phyloP scores from a whole-genome alignment of 2,888 invertebrate genomes.

The Dexiosoma caninum region DNA sequence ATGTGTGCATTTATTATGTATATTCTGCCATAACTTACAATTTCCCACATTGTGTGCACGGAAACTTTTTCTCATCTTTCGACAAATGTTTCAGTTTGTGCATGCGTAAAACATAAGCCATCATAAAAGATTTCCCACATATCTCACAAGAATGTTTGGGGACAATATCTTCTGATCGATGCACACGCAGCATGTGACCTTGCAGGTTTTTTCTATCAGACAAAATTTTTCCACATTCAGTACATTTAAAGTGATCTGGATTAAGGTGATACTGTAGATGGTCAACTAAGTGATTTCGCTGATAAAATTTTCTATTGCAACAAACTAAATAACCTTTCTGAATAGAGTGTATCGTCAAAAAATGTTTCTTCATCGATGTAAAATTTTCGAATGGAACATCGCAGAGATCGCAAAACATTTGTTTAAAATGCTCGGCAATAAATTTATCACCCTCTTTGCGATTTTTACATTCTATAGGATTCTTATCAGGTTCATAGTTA shows the following conservation, averaged over 20 bases:
- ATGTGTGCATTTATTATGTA: not conserved
- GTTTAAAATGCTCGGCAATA: conserved; percentile 70
- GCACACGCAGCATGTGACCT: conserved; percentile 71
- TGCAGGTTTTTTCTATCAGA: conserved; percentile 69
- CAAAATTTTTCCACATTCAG: conserved; percentile 67
- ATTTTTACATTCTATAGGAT: conserved; percentile 66
- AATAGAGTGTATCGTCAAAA: conserved; percentile 66
- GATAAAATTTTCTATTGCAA: conserved; percentile 70
- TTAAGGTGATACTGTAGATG: conserved; percentile 71
- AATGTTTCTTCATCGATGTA: conserved; percentile 68
- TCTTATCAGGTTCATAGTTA: conserved; percentile 64
- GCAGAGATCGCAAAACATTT: conserved; percentile 69
- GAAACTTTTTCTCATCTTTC: conserved; percentile 71
- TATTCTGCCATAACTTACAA: conserved; percentile 67
- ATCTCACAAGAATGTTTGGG: conserved; percentile 71
- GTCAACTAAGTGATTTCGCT: conserved; percentile 70
- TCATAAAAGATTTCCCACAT: conserved; percentile 71
- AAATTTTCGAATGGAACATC: conserved; percentile 70
- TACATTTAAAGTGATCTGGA: conserved; percentile 73
- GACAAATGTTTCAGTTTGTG: conserved; percentile 72
- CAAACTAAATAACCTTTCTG: conserved; percentile 70
- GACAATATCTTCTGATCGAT: conserved; percentile 70
- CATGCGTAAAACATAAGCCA: conserved; percentile 70
- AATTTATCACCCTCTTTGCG: conserved; percentile 70
- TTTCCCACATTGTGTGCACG: conserved; percentile 71